A percentile compares a stretch with the other conserved stretches of the same genome.
phyloP scores from a whole-genome alignment of 2,888 invertebrate species.

The Artemia sp. region DNA sequence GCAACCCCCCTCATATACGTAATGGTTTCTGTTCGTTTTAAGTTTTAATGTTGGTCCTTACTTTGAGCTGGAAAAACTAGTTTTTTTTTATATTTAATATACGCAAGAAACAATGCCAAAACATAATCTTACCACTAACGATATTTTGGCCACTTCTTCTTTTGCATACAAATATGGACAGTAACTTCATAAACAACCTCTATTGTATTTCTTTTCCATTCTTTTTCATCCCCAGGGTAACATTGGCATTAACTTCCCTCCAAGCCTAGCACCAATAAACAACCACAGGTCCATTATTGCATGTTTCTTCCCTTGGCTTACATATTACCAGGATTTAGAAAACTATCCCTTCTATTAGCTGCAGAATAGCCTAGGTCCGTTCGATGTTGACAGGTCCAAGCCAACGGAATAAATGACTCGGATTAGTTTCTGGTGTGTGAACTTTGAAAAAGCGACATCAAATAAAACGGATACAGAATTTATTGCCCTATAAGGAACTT shows the following conservation, averaged over 20 bases:
- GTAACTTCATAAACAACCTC: too few relatives aligned
- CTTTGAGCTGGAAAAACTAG: too few relatives aligned
- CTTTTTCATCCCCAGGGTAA: too few relatives aligned
- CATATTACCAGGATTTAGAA: slow-evolving; percentile 11
- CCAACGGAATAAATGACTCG: slow-evolving; percentile 5
- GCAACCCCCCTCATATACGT: too few relatives aligned
- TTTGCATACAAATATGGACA: too few relatives aligned
- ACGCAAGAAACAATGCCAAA: too few relatives aligned
- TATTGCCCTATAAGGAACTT: slow-evolving; percentile 13
- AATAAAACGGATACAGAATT: slow-evolving; percentile 10
- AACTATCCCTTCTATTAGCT: slow-evolving; percentile 13
- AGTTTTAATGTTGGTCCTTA: too few relatives aligned
- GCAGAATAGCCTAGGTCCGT: slow-evolving; percentile 10
- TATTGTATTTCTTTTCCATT: too few relatives aligned
- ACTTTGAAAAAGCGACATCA: slow-evolving; percentile 14
- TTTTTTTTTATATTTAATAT: too few relatives aligned
- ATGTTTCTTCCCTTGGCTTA: slow-evolving; percentile 7
- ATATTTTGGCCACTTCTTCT: too few relatives aligned
- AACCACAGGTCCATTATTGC: slow-evolving; percentile 1
- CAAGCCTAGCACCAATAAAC: not conserved
- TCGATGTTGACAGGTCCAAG: slow-evolving; percentile 13
- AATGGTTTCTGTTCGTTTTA: too few relatives aligned
- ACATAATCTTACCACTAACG: too few relatives aligned
- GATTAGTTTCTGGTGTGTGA: slow-evolving; percentile 5
- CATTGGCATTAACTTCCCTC: not conserved